A percentile compares a stretch with the other conserved stretches of the same genome.
These are phyloP conservation scores for Collichthys lucidus DNA, from an alignment of 2,113 vertebrate genomes.

Conservation along the genomic window DNA sequence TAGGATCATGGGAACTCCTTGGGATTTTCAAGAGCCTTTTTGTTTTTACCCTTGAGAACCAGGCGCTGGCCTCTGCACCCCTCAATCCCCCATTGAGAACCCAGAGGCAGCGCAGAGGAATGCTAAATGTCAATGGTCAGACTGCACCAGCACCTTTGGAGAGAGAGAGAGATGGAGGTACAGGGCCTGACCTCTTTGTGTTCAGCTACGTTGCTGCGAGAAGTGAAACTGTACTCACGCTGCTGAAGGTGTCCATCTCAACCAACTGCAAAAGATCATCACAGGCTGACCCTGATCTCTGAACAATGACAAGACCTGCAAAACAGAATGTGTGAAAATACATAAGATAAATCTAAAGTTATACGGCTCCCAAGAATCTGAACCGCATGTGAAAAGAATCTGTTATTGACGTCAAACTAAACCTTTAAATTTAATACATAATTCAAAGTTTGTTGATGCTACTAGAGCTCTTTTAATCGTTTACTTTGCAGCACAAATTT, in stretches of 20 bases:
- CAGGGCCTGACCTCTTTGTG: slow-evolving; percentile 68
- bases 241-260: slow-evolving; percentile 77
- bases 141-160: slow-evolving; percentile 82
- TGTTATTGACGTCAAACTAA: neutral
- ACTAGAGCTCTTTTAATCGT: slow-evolving; percentile 43
- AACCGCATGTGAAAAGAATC: neutral
- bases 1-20: slow-evolving; percentile 92
- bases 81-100: slow-evolving; percentile 88
- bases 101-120: slow-evolving; percentile 83
- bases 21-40: slow-evolving; percentile 92
- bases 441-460: slow-evolving; percentile 29
- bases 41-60: slow-evolving; percentile 90
- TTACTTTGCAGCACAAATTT: slow-evolving; percentile 41
- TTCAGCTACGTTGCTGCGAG: slow-evolving; percentile 48
- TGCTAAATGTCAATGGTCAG: slow-evolving; percentile 85
- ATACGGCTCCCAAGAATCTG: neutral
- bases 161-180: slow-evolving; percentile 70
- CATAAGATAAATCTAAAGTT: neutral
- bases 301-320: slow-evolving; percentile 30
- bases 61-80: slow-evolving; percentile 83
- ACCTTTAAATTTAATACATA: slow-evolving; percentile 12
- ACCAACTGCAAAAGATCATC: slow-evolving; percentile 59
- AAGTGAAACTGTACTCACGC: slow-evolving; percentile 75
- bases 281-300: slow-evolving; percentile 55
- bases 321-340: slow-evolving; percentile 37